phyloP scores from a whole-genome alignment of 2,797 vertebrate species.

The Sebastes nivosus region DNA sequence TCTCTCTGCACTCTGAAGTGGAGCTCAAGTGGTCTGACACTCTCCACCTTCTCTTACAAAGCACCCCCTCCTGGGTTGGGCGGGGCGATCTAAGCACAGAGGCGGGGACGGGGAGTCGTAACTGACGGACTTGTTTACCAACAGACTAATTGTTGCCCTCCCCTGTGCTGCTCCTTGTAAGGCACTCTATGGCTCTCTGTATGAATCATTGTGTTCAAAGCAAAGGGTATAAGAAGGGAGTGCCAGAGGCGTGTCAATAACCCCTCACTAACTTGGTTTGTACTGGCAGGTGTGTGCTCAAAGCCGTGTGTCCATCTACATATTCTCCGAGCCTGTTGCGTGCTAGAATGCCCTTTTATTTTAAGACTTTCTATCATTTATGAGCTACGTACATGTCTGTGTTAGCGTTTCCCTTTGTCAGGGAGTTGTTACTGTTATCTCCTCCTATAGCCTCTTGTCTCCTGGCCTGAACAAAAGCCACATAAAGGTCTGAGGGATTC shows the following conservation, averaged over 20 bases:
- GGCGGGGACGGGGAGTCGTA: slow-evolving; percentile 60
- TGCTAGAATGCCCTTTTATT: slow-evolving; percentile 42
- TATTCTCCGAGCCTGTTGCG: slow-evolving; percentile 32
- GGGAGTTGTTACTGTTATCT: slow-evolving; percentile 53
- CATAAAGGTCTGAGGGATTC: slow-evolving; percentile 67
- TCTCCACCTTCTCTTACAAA: slow-evolving; percentile 74
- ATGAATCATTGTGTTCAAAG: slow-evolving; percentile 46
- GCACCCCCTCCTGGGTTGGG: slow-evolving; percentile 73
- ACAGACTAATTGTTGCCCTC: slow-evolving; percentile 75
- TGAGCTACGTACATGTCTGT: slow-evolving; percentile 47
- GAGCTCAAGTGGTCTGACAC: slow-evolving; percentile 75
- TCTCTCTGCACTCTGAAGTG: slow-evolving; percentile 69
- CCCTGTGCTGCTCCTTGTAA: slow-evolving; percentile 59
- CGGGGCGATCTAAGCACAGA: slow-evolving; percentile 56
- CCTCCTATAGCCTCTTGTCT: slow-evolving; percentile 46
- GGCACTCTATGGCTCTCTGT: slow-evolving; percentile 52
- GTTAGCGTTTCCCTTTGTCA: slow-evolving; percentile 49
- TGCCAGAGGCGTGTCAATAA: slow-evolving; percentile 36
- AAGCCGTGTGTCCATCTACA: slow-evolving; percentile 4
- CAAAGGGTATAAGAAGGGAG: slow-evolving; percentile 43
- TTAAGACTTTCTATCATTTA: slow-evolving; percentile 44
- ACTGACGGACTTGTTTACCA: slow-evolving; percentile 76
- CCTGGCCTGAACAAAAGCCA: slow-evolving; percentile 61
- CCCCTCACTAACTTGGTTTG: slow-evolving; percentile 31
- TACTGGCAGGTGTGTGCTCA: slow-evolving; percentile 38